phyloP scores from a whole-genome alignment of 2,113 vertebrate genomes.

The Rana temporaria region DNA sequence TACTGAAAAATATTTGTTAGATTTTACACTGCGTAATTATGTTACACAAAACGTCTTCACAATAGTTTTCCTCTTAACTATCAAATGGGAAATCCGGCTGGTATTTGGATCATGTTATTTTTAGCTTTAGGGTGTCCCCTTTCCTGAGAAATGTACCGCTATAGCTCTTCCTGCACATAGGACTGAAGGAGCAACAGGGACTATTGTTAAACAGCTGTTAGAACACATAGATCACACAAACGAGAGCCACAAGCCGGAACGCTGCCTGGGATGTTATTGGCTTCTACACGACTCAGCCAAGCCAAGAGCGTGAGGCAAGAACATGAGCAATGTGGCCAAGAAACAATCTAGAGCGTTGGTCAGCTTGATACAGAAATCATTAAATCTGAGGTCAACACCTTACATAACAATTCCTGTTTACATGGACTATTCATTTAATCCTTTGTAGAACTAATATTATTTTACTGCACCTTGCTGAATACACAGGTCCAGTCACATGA shows the following conservation, averaged over 20 bases:
- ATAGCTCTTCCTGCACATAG: constrained; percentile 18
- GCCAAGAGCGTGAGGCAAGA: too few relatives aligned
- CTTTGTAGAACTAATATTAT: too few relatives aligned
- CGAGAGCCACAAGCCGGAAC: not conserved
- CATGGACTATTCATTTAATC: too few relatives aligned
- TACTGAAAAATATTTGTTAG: too few relatives aligned
- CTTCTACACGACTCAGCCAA: not conserved
- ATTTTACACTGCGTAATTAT: not conserved
- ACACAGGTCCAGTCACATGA: too few relatives aligned
- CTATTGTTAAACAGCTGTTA: not conserved
- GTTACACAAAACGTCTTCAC: not conserved
- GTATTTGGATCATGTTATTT: constrained; percentile 33
- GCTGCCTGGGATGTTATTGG: not conserved
- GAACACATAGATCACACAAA: not conserved
- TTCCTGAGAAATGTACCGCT: constrained; percentile 3
- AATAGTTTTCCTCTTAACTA: constrained; percentile 20
- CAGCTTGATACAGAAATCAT: too few relatives aligned
- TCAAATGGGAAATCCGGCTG: constrained; percentile 6
- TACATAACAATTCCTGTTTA: too few relatives aligned
- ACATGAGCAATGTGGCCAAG: too few relatives aligned
- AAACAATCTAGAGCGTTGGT: too few relatives aligned
- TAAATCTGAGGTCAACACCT: too few relatives aligned
- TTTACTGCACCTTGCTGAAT: too few relatives aligned
- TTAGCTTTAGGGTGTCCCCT: constrained; percentile 28
- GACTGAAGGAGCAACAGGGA: not conserved